Evolutionary conservation across 2,797 vertebrate genomes (phyloP).

Genomic region (Potorous gilbertii): DNA sequence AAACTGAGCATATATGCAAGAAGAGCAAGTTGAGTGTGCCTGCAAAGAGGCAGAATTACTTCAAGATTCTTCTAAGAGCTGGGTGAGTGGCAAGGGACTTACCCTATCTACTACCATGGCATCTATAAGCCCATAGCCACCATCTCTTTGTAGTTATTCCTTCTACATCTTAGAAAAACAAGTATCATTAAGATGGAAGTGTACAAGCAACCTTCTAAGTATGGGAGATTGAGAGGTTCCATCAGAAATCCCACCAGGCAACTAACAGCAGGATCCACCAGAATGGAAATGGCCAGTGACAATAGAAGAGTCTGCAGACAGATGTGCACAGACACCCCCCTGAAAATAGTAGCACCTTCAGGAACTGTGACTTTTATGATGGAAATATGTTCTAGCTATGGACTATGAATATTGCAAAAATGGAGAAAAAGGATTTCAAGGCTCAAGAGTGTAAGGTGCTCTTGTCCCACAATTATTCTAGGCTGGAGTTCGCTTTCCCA

Average conservation of each 20-base stretch:
- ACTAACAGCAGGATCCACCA: not conserved
- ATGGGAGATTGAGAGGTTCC: not conserved
- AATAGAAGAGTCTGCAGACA: not conserved
- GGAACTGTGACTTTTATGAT: not conserved
- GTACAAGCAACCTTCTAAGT: not conserved
- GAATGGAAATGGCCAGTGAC: not conserved
- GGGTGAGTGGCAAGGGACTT: not conserved
- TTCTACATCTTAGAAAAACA: not conserved
- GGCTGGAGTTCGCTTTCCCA: not conserved
- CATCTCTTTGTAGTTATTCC: not conserved
- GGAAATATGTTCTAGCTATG: not conserved
- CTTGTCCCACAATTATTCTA: not conserved
- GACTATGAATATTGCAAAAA: not conserved
- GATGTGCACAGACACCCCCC: not conserved
- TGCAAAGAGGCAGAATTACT: not conserved
- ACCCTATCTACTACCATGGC: not conserved
- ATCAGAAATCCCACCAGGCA: not conserved
- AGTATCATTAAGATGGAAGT: not conserved
- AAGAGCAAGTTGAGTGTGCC: not conserved
- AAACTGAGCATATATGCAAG: not conserved
- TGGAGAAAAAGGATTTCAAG: not conserved
- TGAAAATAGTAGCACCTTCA: not conserved
- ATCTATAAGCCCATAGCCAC: not conserved
- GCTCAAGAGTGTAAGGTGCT: accelerated
- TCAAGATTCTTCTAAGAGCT: not conserved